Percentiles rank a stretch among this genome's conserved stretches.
phyloP scores from a whole-genome alignment of 2,113 vertebrate genomes.

The Melanocharis versteri region DNA sequence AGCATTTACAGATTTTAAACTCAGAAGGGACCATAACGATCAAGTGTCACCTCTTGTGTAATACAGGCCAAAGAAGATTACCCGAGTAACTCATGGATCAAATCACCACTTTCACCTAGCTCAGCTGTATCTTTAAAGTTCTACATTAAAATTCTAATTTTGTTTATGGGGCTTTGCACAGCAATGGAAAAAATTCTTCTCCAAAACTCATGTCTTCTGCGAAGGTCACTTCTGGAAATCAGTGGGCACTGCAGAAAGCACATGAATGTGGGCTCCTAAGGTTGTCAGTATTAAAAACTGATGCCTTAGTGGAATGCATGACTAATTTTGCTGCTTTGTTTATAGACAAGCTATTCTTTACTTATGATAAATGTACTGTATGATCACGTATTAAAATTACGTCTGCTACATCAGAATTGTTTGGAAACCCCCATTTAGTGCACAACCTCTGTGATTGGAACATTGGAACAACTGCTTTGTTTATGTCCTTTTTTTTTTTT shows the following conservation, averaged over 20 bases:
- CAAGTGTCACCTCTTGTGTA: not conserved
- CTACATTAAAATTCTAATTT: not conserved
- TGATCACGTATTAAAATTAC: not conserved
- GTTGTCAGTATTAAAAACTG: not conserved
- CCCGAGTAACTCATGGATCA: not conserved
- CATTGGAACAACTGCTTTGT: rapidly evolving
- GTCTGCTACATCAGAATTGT: not conserved
- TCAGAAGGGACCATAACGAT: not conserved
- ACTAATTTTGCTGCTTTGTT: not conserved
- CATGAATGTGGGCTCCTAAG: not conserved
- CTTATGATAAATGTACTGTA: not conserved
- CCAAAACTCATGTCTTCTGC: not conserved
- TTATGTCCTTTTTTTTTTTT: not conserved
- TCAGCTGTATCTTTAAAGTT: not conserved
- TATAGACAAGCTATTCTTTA: not conserved
- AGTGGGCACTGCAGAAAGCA: not conserved
- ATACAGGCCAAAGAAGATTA: not conserved
- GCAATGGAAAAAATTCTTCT: not conserved
- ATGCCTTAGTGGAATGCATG: not conserved
- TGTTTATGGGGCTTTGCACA: not conserved
- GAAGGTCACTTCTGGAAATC: not conserved
- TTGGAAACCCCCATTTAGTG: not conserved
- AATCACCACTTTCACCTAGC: not conserved
- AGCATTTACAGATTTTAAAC: not conserved
- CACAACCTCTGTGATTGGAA: not conserved